Evolutionary conservation across 2,113 vertebrate genomes (phyloP), one percentile per base, ranked within the genome.

Genomic region (Sturnira hondurensis): DNA sequence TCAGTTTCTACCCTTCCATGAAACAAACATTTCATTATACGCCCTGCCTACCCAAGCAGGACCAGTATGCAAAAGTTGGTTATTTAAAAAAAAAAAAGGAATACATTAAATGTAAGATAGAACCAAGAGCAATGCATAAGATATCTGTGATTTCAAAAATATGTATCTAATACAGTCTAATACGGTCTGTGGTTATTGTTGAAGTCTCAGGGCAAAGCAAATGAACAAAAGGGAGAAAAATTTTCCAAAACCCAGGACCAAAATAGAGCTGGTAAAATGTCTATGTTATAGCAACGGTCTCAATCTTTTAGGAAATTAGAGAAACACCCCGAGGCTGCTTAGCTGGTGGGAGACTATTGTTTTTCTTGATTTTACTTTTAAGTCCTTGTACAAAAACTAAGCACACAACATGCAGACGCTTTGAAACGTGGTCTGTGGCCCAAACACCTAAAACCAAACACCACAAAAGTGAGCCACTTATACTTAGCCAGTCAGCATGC

Each of bases 31-130:
- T 41, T 63, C 33, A 56, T 65, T 65, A 43, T 36, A 36, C 7
- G 12, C 31, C 22, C 12, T 85, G 36, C 82, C 20, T 31, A 36
- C 12, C 20, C 41, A 93, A 24, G 24, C n/a, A 76, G 52, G n/a
- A 87, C n/a, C 38, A 58, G 8, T 14, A 76, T 13, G 38, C 16
- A 93, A 77, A 89, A 95, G 52, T 88, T 86, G 95, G 91, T 80
- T 74, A 77, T 96, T 92, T 92, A 89, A 95, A 97, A 96, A 38
- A 91, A 33, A 47, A 50, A 50, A 77, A 50, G 61, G 94, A 95
- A 96, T 86, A 63, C 94, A 71, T 97, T 97, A 94, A 96, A 96
- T 92, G 96, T 31, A 94, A 97, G 78, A 83, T 93, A 93, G 96
- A 96, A 94, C 86, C 83, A 65, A 31, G 8, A 86, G 76, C 76